phyloP scores from a whole-genome alignment of 2,888 invertebrate genomes.

The Perizoma affinitatum region DNA sequence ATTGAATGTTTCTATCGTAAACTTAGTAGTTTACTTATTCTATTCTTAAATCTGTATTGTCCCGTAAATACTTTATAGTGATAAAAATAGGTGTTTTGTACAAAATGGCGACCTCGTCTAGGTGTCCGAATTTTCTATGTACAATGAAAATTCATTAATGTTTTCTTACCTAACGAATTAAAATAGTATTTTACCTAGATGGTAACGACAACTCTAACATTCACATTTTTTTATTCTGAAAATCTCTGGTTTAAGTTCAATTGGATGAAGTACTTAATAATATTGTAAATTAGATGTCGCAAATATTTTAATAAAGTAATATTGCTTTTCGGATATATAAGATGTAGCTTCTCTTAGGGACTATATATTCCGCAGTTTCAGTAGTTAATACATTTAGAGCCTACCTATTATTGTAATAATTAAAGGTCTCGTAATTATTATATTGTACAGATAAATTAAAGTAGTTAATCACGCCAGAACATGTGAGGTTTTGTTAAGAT shows the following conservation, averaged over 20 bases:
- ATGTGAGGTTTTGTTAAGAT: slow-evolving; percentile 82
- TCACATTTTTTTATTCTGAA: slow-evolving; percentile 5
- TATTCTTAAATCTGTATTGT: slow-evolving; percentile 79
- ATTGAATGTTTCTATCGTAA: slow-evolving; percentile 81
- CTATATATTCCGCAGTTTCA: slow-evolving; percentile 65
- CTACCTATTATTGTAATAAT: slow-evolving; percentile 76
- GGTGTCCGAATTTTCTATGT: slow-evolving; percentile 81
- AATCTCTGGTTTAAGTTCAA: slow-evolving; percentile 9
- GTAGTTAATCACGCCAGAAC: slow-evolving; percentile 80
- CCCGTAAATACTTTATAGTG: slow-evolving; percentile 66
- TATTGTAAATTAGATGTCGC: slow-evolving; percentile 27
- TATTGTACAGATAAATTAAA: slow-evolving; percentile 83
- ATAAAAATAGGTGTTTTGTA: slow-evolving; percentile 76
- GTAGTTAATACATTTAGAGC: slow-evolving; percentile 68
- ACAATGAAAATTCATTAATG: slow-evolving; percentile 44
- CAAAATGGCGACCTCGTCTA: slow-evolving; percentile 82
- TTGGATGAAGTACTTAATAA: slow-evolving; percentile 54
- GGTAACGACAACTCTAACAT: slow-evolving; percentile 40
- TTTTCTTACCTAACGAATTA: slow-evolving; percentile 53
- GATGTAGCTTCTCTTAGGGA: slow-evolving; percentile 41
- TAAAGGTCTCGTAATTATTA: slow-evolving; percentile 82
- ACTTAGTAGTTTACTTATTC: slow-evolving; percentile 77
- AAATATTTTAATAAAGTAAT: slow-evolving; percentile 31
- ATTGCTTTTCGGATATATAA: slow-evolving; percentile 57
- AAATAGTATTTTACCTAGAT: slow-evolving; percentile 44